Conservation (phyloP, 1,140 invertebrate species). For the Dreissena polymorpha region DNA sequence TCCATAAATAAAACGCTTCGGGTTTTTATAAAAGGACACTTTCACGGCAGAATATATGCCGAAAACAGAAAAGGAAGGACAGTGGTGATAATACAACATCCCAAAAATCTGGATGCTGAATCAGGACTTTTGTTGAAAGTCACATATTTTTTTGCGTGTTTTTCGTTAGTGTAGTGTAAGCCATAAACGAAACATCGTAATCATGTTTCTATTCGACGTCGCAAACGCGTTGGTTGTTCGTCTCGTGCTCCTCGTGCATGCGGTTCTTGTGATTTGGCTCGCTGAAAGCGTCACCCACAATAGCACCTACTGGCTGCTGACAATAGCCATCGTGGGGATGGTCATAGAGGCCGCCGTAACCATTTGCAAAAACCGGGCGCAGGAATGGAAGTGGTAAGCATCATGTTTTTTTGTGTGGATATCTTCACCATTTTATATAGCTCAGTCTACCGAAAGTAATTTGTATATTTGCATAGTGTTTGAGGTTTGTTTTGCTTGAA, state of each 20-base stretch:
- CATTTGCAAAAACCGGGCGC: constrained; percentile 65
- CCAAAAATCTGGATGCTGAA: too few relatives aligned
- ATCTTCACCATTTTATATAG: too few relatives aligned
- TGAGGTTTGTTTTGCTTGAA: too few relatives aligned
- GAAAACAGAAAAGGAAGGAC: too few relatives aligned
- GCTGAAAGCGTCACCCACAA: constrained; percentile 60
- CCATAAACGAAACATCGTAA: background rate
- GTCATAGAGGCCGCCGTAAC: constrained; percentile 67
- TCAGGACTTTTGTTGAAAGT: too few relatives aligned
- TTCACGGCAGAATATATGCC: too few relatives aligned
- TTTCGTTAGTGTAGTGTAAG: background rate
- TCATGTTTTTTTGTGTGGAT: background rate
- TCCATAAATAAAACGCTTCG: too few relatives aligned
- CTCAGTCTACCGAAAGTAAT: too few relatives aligned
- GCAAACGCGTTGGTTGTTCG: constrained; percentile 69
- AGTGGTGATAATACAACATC: too few relatives aligned
- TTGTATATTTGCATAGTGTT: too few relatives aligned
- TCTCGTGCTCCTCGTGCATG: constrained; percentile 67
- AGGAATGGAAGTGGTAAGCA: constrained; percentile 73
- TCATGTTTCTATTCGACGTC: constrained; percentile 58
- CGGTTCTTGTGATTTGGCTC: constrained; percentile 69
- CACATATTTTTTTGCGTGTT: too few relatives aligned
- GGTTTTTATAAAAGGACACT: too few relatives aligned
- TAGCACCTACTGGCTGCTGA: constrained; percentile 66
- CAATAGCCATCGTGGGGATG: constrained; percentile 60